Evolutionary conservation across 2,113 vertebrate genomes (phyloP).

Genomic region (Rutilus rutilus): DNA sequence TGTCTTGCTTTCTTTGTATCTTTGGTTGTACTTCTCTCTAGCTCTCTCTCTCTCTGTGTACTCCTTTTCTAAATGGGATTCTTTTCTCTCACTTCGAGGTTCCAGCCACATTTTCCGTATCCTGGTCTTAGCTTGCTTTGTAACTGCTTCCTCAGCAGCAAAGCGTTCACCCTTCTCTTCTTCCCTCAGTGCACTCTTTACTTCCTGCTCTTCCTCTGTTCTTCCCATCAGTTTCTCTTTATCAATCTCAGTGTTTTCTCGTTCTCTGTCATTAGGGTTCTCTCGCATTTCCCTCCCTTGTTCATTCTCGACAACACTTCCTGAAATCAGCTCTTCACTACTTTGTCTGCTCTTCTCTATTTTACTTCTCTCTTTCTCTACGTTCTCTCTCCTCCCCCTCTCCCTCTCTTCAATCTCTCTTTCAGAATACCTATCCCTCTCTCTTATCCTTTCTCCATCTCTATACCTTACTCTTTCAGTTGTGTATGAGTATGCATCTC

Average conservation of each 20-base stretch:
- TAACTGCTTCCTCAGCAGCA: slow-evolving; percentile 38
- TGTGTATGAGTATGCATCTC: slow-evolving; percentile 3
- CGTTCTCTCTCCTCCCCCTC: slow-evolving; percentile 34
- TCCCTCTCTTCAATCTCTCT: slow-evolving; percentile 4
- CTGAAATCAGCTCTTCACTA: slow-evolving; percentile 62
- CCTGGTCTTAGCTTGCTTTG: not conserved
- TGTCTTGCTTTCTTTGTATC: slow-evolving; percentile 17
- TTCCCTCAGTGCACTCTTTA: not conserved
- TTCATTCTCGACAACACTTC: slow-evolving; percentile 62
- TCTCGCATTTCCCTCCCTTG: slow-evolving; percentile 33
- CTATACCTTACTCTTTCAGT: slow-evolving; percentile 25
- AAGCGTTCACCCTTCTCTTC: slow-evolving; percentile 34
- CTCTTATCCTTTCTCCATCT: slow-evolving; percentile 35
- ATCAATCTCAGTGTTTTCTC: slow-evolving; percentile 47
- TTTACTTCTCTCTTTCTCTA: slow-evolving; percentile 29
- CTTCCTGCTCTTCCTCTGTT: slow-evolving; percentile 17
- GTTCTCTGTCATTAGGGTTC: slow-evolving; percentile 54
- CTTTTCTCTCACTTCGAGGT: slow-evolving; percentile 64
- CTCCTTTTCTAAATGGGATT: slow-evolving; percentile 45
- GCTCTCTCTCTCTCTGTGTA: slow-evolving; percentile 53
- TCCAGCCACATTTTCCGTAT: slow-evolving; percentile 74
- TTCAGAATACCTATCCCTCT: slow-evolving; percentile 32
- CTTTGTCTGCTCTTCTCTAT: slow-evolving; percentile 56
- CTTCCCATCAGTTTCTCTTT: slow-evolving; percentile 44
- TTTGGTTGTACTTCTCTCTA: slow-evolving; percentile 62